These are phyloP conservation scores for Hypsibius dujardini DNA, from an alignment of 1,140 invertebrate genomes.

Conservation along the genomic window DNA sequence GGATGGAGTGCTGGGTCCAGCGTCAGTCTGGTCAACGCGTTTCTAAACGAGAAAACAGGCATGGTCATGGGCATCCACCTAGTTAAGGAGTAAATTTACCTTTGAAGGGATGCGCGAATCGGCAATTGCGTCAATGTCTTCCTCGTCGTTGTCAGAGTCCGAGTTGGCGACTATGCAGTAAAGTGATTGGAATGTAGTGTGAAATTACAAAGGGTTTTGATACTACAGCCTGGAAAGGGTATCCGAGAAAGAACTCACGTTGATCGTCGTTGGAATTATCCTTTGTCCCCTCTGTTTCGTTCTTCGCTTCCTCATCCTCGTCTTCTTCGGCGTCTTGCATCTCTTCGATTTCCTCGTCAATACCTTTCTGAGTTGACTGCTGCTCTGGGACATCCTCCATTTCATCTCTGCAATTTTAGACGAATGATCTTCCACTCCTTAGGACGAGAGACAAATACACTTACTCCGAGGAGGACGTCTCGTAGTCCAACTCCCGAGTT, in stretches of 20 bases:
- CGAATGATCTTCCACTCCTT: not conserved
- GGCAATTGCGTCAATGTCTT: not conserved
- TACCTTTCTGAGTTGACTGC: conserved; percentile 70
- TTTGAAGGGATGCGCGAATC: not conserved
- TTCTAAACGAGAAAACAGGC: not conserved
- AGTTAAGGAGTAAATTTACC: not conserved
- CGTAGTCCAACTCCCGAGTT: conserved; percentile 55
- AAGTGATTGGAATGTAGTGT: too few species aligned
- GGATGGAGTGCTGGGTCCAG: not conserved
- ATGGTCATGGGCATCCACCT: not conserved
- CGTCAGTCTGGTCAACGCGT: not conserved
- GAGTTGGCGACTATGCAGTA: too few species aligned
- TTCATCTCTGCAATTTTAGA: conserved; percentile 41
- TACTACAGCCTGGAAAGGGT: not conserved
- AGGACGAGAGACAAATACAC: not conserved
- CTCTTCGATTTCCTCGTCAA: conserved; percentile 57
- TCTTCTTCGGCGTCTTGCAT: conserved; percentile 35
- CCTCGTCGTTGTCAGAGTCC: conserved; percentile 20
- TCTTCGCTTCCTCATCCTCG: conserved; percentile 31
- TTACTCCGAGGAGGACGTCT: conserved; percentile 32
- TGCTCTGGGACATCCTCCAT: conserved; percentile 73
- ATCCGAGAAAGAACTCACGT: not conserved
- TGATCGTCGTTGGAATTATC: conserved; percentile 16
- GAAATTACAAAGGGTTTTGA: not conserved
- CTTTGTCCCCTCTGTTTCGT: conserved; percentile 23